Percentiles rank a stretch among this genome's conserved stretches.
Conservation (phyloP, 2,113 vertebrate species). For the Callionymus lyra region DNA sequence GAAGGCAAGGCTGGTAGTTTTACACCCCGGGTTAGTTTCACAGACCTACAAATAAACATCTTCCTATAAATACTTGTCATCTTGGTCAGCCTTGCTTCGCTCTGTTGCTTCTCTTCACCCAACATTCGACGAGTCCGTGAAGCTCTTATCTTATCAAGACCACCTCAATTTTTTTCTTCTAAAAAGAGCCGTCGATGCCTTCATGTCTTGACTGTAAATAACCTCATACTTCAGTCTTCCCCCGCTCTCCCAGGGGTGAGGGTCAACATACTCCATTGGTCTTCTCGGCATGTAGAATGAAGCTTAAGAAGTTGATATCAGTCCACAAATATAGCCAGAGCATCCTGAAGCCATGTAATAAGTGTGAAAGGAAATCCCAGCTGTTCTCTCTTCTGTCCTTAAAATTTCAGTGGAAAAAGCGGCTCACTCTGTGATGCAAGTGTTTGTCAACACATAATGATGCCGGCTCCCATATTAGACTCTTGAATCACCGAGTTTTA, state of each 20-base stretch:
- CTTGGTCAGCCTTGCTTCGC: constrained; percentile 9
- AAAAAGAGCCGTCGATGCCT: no score
- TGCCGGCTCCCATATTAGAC: constrained; percentile 35
- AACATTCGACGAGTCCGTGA: no score
- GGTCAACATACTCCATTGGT: constrained; percentile 40
- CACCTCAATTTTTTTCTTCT: no score
- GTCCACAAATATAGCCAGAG: constrained; percentile 59
- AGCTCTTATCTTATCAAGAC: no score
- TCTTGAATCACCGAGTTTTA: constrained; percentile 35
- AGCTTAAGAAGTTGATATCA: constrained; percentile 67
- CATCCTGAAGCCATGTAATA: constrained; percentile 62
- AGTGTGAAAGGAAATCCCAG: constrained; percentile 58
- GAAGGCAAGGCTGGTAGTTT: constrained; percentile 44
- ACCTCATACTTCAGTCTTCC: constrained; percentile 7
- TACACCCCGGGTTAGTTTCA: constrained; percentile 64
- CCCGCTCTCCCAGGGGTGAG: constrained; percentile 18
- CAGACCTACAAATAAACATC: constrained; percentile 66
- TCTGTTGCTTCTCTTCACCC: not conserved
- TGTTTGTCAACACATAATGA: constrained; percentile 60
- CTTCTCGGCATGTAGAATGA: constrained; percentile 41
- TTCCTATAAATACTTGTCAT: constrained; percentile 64
- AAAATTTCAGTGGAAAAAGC: constrained; percentile 52
- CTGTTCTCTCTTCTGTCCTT: constrained; percentile 46
- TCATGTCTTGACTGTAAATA: not conserved
- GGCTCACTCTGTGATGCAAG: constrained; percentile 21